Conservation (phyloP, 2,888 invertebrate species). For the Tipula unca region DNA sequence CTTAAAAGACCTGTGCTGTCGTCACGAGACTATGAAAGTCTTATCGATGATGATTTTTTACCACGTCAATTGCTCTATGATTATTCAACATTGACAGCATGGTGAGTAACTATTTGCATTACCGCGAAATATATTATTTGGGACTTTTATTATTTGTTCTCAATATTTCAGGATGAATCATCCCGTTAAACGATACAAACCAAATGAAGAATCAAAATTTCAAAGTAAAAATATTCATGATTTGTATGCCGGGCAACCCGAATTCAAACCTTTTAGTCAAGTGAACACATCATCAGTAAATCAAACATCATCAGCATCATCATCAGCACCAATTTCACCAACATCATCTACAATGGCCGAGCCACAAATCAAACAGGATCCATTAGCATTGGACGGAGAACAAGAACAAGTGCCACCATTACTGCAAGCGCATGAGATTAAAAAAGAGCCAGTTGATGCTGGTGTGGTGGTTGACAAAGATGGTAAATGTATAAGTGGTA, state of each 20-base stretch:
- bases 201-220: slow-evolving; percentile 44
- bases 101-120: slow-evolving; percentile 48
- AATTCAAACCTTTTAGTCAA: slow-evolving; percentile 31
- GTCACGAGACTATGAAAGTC: slow-evolving; percentile 68
- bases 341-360: slow-evolving; percentile 19
- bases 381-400: slow-evolving; percentile 23
- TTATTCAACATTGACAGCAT: slow-evolving; percentile 73
- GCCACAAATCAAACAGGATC: slow-evolving; percentile 25
- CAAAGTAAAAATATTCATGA: slow-evolving; percentile 41
- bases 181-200: slow-evolving; percentile 81
- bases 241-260: slow-evolving; percentile 54
- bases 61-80: slow-evolving; percentile 79
- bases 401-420: slow-evolving; percentile 26
- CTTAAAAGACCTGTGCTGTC: slow-evolving; percentile 71
- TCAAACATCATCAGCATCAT: slow-evolving; percentile 24
- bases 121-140: not conserved
- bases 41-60: slow-evolving; percentile 71
- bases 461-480: slow-evolving; percentile 37
- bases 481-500: slow-evolving; percentile 30
- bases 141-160: not conserved
- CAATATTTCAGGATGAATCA: slow-evolving; percentile 62
- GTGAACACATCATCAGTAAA: slow-evolving; percentile 35
- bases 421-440: slow-evolving; percentile 45
- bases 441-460: slow-evolving; percentile 51
- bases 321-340: slow-evolving; percentile 22